These are phyloP conservation scores for Vimba vimba DNA, from an alignment of 2,113 vertebrate species.

Conservation along the genomic window DNA sequence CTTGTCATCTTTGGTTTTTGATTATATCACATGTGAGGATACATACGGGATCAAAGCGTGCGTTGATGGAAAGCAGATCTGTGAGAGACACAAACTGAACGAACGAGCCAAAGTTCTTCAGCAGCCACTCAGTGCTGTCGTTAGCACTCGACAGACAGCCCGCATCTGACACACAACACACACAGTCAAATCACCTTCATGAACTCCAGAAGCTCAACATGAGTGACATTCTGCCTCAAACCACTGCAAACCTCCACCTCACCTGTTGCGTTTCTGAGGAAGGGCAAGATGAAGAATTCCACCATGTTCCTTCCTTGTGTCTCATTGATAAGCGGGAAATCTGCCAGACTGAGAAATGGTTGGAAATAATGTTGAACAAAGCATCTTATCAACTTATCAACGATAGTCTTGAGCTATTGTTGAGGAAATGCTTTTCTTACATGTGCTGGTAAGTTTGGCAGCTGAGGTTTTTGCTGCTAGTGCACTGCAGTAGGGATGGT, in stretches of 20 bases:
- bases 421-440: constrained; percentile 51
- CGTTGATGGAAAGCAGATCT: too few species aligned
- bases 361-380: neutral
- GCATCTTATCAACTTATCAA: neutral
- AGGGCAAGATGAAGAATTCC: constrained; percentile 45
- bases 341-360: constrained; percentile 23
- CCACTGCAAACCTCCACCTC: neutral
- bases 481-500: constrained; percentile 63
- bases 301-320: neutral
- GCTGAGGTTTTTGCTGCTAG: constrained; percentile 69
- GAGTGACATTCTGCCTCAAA: too few species aligned
- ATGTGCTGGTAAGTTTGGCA: constrained; percentile 71
- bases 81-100: too few species aligned
- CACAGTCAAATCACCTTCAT: too few species aligned
- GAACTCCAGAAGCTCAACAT: too few species aligned
- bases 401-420: neutral
- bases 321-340: constrained; percentile 17
- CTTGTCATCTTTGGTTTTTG: too few species aligned
- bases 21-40: too few species aligned
- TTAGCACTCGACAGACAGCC: too few species aligned
- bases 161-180: neutral
- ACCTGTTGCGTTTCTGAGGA: constrained; percentile 56
- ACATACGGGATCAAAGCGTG: too few species aligned
- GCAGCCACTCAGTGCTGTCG: too few species aligned
- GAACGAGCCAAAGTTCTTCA: too few species aligned